These are phyloP conservation scores for Sphecodes monilicornis DNA, from an alignment of 2,888 invertebrate species.

Conservation along the genomic window DNA sequence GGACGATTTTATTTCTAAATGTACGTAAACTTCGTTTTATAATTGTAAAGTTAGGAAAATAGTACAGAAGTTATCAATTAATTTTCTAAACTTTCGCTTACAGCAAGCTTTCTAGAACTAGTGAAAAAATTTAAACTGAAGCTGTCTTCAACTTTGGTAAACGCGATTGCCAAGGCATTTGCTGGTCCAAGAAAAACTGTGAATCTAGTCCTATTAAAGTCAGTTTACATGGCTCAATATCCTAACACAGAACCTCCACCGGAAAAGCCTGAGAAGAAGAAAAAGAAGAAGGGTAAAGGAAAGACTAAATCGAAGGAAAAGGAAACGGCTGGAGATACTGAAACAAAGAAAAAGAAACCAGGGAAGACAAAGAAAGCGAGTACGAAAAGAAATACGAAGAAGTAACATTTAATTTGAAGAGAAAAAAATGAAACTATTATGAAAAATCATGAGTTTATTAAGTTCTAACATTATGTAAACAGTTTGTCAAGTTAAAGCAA, in stretches of 20 bases:
- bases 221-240: slow-evolving; percentile 83
- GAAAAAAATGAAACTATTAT: slow-evolving; percentile 9
- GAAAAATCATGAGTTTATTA: slow-evolving; percentile 40
- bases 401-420: slow-evolving; percentile 10
- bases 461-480: slow-evolving; percentile 1
- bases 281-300: slow-evolving; percentile 36
- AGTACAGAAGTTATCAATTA: not conserved
- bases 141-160: slow-evolving; percentile 78
- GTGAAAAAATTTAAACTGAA: slow-evolving; percentile 80
- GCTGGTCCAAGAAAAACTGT: slow-evolving; percentile 67
- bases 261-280: slow-evolving; percentile 77
- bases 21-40: slow-evolving; percentile 48
- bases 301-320: slow-evolving; percentile 22
- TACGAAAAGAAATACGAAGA: not conserved
- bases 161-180: slow-evolving; percentile 76
- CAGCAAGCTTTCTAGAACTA: slow-evolving; percentile 81
- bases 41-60: not conserved
- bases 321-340: not conserved
- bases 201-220: slow-evolving; percentile 81
- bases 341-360: not conserved
- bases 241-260: slow-evolving; percentile 82
- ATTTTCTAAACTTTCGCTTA: slow-evolving; percentile 34
- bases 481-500: slow-evolving; percentile 27
- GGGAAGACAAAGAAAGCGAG: not conserved
- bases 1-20: slow-evolving; percentile 75